Evolutionary conservation across 2,888 invertebrate genomes (phyloP), one percentile per base, ranked within the genome.

Genomic region (Bedellia somnulentella): DNA sequence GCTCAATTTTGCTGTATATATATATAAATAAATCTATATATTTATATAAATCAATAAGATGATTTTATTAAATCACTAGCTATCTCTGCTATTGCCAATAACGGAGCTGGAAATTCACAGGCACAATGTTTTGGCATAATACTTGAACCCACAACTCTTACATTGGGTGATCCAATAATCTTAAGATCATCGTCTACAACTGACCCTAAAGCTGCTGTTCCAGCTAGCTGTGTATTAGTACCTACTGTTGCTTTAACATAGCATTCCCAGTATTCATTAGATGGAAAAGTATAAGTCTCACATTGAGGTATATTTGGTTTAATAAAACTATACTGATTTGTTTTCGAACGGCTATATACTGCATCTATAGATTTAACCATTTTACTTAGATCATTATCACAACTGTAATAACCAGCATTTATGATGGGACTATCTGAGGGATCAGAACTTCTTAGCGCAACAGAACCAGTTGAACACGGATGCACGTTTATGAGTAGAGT

Each of bases 191-290:
- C n/a, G n/a, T 15, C n/a, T 2, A 27, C 27, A 12, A 27, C 27
- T 25, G 16, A n/a, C 9, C 27, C 27, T 16, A 27, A 16, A 15
- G 15, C 16, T 4, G 15, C 15, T 8, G 27, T 27, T 2, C 14
- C 13, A 2, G 16, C 10, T 6, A 6, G 9, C 5, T 27, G 15
- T n/a, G 16, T 16, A n/a, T 27, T 27, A 3, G 9, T 27, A 5
- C 10, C n/a, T 4, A 15, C 3, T 5, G 27, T 11, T 15, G n/a
- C 16, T 8, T 16, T 10, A 15, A 6, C 16, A 15, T 15, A 27
- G 11, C 27, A 27, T n/a, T 15, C 16, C 27, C 27, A 27, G 16
- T 27, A 27, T 2, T 15, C 27, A 27, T 27, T n/a, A 27, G 10
- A 16, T 27, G 2, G 9, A n/a, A 10, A 27, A 2, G n/a, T 16